Evolutionary conservation across 2,113 vertebrate species (phyloP).

Genomic region (Tautogolabrus adspersus): DNA sequence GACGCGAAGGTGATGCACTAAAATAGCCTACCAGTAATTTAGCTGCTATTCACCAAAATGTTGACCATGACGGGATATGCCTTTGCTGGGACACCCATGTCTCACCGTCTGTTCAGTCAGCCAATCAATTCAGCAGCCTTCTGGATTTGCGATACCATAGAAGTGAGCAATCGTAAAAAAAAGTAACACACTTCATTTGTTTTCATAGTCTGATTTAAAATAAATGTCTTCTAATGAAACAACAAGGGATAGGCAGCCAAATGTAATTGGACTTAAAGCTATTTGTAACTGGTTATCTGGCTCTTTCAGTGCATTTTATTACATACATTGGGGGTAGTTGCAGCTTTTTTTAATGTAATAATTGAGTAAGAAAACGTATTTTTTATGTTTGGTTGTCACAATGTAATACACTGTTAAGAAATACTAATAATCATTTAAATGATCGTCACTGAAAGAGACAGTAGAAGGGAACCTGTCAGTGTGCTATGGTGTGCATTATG

Average conservation of each 20-base stretch:
- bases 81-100: conserved; percentile 44
- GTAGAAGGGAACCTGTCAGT: neutral
- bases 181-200: neutral
- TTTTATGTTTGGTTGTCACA: neutral
- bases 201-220: neutral
- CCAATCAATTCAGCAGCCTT: conserved; percentile 21
- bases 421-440: neutral
- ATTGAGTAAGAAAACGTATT: neutral
- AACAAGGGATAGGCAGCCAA: neutral
- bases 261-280: neutral
- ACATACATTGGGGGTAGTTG: neutral
- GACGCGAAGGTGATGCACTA: neutral
- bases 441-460: neutral
- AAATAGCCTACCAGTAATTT: neutral
- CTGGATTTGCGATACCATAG: neutral
- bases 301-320: neutral
- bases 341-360: neutral
- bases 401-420: neutral
- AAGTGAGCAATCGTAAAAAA: conserved; percentile 12
- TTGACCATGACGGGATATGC: conserved; percentile 39
- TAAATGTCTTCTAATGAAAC: neutral
- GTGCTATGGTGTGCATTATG: conserved; percentile 6
- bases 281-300: neutral
- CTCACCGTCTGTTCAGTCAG: conserved; percentile 54
- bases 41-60: conserved; percentile 23